Evolutionary conservation across 2,113 vertebrate species (phyloP).

Genomic region (Phylloscopus trochilus): DNA sequence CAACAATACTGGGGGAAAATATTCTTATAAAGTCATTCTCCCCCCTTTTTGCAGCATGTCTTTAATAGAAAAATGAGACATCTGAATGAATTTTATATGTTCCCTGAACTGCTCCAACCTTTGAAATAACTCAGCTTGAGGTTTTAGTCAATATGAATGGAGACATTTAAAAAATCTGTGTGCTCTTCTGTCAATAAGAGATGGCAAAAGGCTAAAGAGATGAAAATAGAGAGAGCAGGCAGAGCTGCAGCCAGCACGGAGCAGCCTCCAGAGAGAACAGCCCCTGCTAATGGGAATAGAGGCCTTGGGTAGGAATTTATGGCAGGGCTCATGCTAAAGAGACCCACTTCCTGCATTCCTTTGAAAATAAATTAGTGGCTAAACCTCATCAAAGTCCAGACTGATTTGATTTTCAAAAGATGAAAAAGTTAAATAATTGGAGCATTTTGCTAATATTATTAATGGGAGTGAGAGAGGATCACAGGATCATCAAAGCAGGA

Average conservation of each 20-base stretch:
- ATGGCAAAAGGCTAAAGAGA: conserved; percentile 48
- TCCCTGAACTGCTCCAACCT: conserved; percentile 14
- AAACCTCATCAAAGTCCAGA: background rate
- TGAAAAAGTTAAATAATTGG: background rate
- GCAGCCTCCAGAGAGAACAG: background rate
- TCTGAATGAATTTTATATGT: conserved; percentile 29
- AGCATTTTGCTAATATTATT: background rate
- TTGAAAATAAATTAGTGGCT: background rate
- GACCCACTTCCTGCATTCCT: background rate
- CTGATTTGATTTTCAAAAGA: background rate
- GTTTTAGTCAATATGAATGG: conserved; percentile 56
- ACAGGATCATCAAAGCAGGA: background rate
- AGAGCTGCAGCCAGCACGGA: background rate
- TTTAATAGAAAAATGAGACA: background rate
- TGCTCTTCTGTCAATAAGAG: conserved; percentile 30
- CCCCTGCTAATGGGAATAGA: background rate
- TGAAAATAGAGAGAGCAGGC: background rate
- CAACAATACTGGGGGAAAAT: background rate
- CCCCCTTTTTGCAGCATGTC: background rate
- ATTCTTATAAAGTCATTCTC: background rate
- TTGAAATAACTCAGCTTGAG: conserved; percentile 51
- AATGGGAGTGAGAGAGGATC: background rate
- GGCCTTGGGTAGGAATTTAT: background rate
- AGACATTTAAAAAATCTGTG: conserved; percentile 43
- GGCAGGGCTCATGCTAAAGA: background rate